Evolutionary conservation across 2,888 invertebrate genomes (phyloP), one percentile per base, ranked within the genome.

Genomic region (Epinotia nisella): DNA sequence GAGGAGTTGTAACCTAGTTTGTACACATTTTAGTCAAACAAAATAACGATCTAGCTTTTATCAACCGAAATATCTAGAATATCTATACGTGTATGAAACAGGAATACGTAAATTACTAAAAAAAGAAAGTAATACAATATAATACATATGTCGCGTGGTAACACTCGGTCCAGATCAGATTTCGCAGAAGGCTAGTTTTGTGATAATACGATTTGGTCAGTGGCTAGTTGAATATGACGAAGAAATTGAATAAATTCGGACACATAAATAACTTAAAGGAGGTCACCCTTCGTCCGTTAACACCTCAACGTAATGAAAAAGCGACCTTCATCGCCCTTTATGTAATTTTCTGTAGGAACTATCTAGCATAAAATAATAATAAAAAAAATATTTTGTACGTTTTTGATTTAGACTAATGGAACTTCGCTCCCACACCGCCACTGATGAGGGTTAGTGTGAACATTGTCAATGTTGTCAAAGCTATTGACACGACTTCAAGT

Each of bases 281-380:
- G 71, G 53, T 58, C 71, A 53, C 71, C 65, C 65, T 53, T 59
- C 51, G 58, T 53, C 58, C 71, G 71, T 71, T 65, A 65, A 59
- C 64, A 65, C 64, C 71, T 1, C 58, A 7, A 13, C 53, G 51
- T 71, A 71, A 71, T 66, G 71, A 71, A 65, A 71, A 71, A 60
- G 41, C 71, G 53, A 53, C 70, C 70, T 64, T 24, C 11, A 10
- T 56, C 17, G 24, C 1, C 24, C 21, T 19, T 17, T 53, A 24
- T n/a, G 53, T 60, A 59, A 53, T 65, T 51, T 53, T 59, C 11
- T 11, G n/a, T 17, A 17, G 15, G n/a, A n/a, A n/a, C n/a, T n/a
- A n/a, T n/a, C n/a, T n/a, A n/a, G n/a, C n/a, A n/a, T n/a, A 49
- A n/a, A 49, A 49, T 49, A 15, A 13, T 45, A 45, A 1, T 15